A percentile compares a stretch with the other conserved stretches of the same genome.
phyloP scores from a whole-genome alignment of 1,140 invertebrate species.

The Euwallacea similis region DNA sequence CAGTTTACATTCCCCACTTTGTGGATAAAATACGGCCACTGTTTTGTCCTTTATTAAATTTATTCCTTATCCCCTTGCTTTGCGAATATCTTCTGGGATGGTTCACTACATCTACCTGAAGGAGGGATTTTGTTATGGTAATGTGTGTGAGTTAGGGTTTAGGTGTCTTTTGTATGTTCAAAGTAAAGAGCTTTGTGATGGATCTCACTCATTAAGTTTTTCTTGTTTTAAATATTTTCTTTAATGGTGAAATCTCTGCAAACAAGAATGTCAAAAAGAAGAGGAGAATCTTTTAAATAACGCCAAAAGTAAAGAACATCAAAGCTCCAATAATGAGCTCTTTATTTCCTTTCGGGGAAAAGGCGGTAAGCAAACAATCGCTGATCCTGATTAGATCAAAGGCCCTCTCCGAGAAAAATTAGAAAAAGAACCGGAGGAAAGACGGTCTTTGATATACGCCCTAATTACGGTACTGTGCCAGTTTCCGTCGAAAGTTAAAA shows the following conservation, averaged over 20 bases:
- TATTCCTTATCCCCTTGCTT: conserved; percentile 1
- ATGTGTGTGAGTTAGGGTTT: too few relatives aligned
- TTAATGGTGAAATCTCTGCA: too few relatives aligned
- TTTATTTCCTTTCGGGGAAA: conserved; percentile 9
- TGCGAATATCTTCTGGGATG: conserved; percentile 1
- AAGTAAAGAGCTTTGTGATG: too few relatives aligned
- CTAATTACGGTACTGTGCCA: too few relatives aligned
- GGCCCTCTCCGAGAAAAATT: conserved; percentile 7
- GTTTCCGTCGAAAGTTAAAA: too few relatives aligned
- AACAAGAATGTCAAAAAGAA: not conserved
- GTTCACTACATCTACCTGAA: not conserved
- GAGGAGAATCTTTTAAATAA: conserved; percentile 6
- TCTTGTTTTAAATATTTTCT: too few relatives aligned
- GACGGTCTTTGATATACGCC: too few relatives aligned
- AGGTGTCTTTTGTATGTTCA: too few relatives aligned
- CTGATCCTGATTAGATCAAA: conserved; percentile 28
- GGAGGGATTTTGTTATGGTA: too few relatives aligned
- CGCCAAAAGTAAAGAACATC: conserved; percentile 1
- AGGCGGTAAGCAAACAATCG: conserved; percentile 22
- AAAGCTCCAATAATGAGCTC: conserved; percentile 21
- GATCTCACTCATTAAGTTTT: too few relatives aligned
- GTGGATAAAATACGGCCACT: conserved; percentile 8
- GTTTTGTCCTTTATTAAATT: conserved; percentile 14
- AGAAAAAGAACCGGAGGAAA: not conserved
- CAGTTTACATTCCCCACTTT: conserved; percentile 15